A percentile compares a stretch with the other conserved stretches of the same genome.
phyloP scores from a whole-genome alignment of 2,113 vertebrate genomes.

The Centropristis striata region DNA sequence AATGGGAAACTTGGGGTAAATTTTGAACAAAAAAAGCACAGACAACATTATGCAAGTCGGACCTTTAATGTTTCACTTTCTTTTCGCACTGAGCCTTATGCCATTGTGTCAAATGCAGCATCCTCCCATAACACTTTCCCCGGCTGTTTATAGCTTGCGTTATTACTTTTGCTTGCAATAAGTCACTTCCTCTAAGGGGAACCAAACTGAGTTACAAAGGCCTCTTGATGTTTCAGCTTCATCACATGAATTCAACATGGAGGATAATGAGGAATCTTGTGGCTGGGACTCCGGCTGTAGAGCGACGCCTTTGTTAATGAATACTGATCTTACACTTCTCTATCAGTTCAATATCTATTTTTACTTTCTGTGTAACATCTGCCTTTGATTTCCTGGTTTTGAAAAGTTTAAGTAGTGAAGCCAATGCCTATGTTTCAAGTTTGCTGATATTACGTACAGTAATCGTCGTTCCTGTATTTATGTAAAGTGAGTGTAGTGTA shows the following conservation, averaged over 20 bases:
- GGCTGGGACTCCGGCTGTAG: constrained; percentile 57
- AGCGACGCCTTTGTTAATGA: constrained; percentile 72
- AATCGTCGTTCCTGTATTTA: constrained; percentile 99
- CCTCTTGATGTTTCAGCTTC: constrained; percentile 60
- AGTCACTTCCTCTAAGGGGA: constrained; percentile 63
- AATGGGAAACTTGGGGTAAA: constrained; percentile 39
- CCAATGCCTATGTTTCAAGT: constrained; percentile 93
- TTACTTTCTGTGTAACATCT: constrained; percentile 89
- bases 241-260: constrained; percentile 42
- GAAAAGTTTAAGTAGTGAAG: constrained; percentile 91
- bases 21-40: constrained; percentile 66
- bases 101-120: constrained; percentile 71
- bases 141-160: constrained; percentile 74
- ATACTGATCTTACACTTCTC: constrained; percentile 67
- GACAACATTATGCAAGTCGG: constrained; percentile 80
- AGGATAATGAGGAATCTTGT: constrained; percentile 55
- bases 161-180: constrained; percentile 75
- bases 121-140: constrained; percentile 65
- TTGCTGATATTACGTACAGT: constrained; percentile 96
- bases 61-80: constrained; percentile 71
- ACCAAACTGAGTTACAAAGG: constrained; percentile 51
- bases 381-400: constrained; percentile 91
- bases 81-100: constrained; percentile 85
- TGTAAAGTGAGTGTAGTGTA: constrained; percentile 99
- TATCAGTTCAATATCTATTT: constrained; percentile 81